Evolutionary conservation across 2,888 invertebrate species (phyloP), one percentile per base, ranked within the genome.

Genomic region (Crematogaster levior): DNA sequence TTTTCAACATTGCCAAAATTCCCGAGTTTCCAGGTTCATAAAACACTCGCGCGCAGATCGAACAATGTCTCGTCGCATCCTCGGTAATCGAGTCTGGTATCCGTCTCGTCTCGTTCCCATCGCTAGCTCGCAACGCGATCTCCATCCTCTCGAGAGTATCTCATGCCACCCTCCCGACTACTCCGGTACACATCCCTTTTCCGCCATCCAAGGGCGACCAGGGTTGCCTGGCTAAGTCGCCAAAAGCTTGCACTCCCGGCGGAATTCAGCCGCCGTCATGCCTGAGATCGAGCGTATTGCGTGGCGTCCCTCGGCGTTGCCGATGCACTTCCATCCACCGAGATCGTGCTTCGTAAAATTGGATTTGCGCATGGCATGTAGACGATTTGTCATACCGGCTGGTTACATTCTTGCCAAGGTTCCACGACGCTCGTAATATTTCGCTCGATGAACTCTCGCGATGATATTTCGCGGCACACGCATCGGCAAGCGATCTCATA

Each of bases 321-420:
- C 74, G 88, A 88, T 89, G 89, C 89, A 89, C 86, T 87, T 88
- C 86, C 84, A 84, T 85, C 88, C 89, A 75, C 61, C 65, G 89
- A 87, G 88, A 88, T 89, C 89, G 85, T 83, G 83, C 86, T 84
- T 89, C 88, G 89, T 88, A 87, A 89, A 89, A 89, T 89, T 89
- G 87, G 89, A 89, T 89, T 89, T 89, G 85, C 83, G 68, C 81
- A 73, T 83, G 82, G 85, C 86, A 81, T 83, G 85, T 77, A 68
- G 84, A 81, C 85, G 81, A 85, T 87, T 82, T 79, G 74, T 70
- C 81, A 80, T 88, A 84, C 83, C 84, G 73, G 66, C 72, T 70
- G 79, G 84, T 80, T 84, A 83, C 74, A 74, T 80, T 73, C 83
- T 79, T 66, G 46, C 61, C 34, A 63, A 43, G 63, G 65, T 30